Evolutionary conservation across 2,888 invertebrate species (phyloP), one percentile per base, ranked within the genome.

Genomic region (Catotricha subobsoleta): DNA sequence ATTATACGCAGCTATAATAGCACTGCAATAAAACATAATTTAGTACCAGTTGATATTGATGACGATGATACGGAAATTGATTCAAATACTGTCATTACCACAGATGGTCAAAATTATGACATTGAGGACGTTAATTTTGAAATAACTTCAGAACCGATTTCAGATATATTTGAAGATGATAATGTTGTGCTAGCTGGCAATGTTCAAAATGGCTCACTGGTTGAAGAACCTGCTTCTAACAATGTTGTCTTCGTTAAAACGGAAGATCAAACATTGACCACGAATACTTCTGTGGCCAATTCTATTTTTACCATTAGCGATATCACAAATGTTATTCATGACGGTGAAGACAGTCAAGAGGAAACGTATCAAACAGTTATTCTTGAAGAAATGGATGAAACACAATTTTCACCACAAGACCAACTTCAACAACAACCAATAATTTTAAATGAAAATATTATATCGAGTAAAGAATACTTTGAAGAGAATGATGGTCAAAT

Each of bases 1-100:
- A 53, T 74, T n/a, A 55, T 60, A 25, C 58, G 55, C n/a, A 67
- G 62, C 49, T 71, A 69, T 49, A 65, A 64, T 43, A 59, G 57
- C 48, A 66, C 66, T 6, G 48, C 63, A 4, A 56, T 54, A 30
- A 56, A 54, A 41, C 51, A 55, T 35, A 50, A 34, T 25, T 15
- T 34, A 27, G 27, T 16, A 21, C 5, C 25, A 16, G 12, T 20
- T 2, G 23, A 27, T 15, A 20, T 31, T n/a, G 39, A 39, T 9
- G 16, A 13, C 2, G 3, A 19, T 21, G 31, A 21, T 10, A 25
- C 15, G 2, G 3, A 36, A 6, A 20, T 9, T 25, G 36, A 36
- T 6, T 4, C 23, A 3, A 23, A 15, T 9, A 36, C 21, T 15
- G 29, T 18, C 7, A 19, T 20, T 10, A n/a, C 4, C 7, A 28